phyloP scores from a whole-genome alignment of 1,140 invertebrate species.

The Orius insidiosus region DNA sequence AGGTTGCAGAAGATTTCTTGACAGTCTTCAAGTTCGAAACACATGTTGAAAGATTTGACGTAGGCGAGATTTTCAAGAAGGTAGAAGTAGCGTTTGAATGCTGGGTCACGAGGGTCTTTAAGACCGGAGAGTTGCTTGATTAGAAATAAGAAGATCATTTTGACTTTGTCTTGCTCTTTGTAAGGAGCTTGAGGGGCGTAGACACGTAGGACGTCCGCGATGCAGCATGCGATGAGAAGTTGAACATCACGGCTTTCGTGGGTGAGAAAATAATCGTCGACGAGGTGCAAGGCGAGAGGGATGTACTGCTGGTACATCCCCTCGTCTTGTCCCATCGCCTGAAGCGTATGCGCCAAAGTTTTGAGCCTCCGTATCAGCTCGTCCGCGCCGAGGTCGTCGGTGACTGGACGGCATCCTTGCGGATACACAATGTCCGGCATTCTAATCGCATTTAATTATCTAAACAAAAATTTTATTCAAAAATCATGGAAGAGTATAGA shows the following conservation, averaged over 20 bases:
- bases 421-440: slow-evolving; percentile 64
- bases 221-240: slow-evolving; percentile 86
- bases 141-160: slow-evolving; percentile 85
- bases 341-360: slow-evolving; percentile 81
- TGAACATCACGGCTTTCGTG: slow-evolving; percentile 87
- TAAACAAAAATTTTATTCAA: slow-evolving; percentile 11
- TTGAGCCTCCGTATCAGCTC: slow-evolving; percentile 87
- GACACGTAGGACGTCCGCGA: slow-evolving; percentile 91
- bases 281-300: slow-evolving; percentile 81
- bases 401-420: slow-evolving; percentile 68
- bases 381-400: slow-evolving; percentile 84
- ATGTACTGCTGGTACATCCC: slow-evolving; percentile 87
- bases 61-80: slow-evolving; percentile 88
- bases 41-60: slow-evolving; percentile 98
- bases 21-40: slow-evolving; percentile 92
- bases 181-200: slow-evolving; percentile 97
- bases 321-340: slow-evolving; percentile 90
- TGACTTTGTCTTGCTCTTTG: slow-evolving; percentile 84
- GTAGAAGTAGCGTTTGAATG: slow-evolving; percentile 96
- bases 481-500: neutral
- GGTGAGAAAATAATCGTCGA: slow-evolving; percentile 79
- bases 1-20: slow-evolving; percentile 91
- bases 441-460: slow-evolving; percentile 1
- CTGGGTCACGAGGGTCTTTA: slow-evolving; percentile 90
- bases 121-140: slow-evolving; percentile 87